These are phyloP conservation scores for Mesembrinibis cayennensis DNA, from an alignment of 2,113 vertebrate genomes.

Conservation along the genomic window DNA sequence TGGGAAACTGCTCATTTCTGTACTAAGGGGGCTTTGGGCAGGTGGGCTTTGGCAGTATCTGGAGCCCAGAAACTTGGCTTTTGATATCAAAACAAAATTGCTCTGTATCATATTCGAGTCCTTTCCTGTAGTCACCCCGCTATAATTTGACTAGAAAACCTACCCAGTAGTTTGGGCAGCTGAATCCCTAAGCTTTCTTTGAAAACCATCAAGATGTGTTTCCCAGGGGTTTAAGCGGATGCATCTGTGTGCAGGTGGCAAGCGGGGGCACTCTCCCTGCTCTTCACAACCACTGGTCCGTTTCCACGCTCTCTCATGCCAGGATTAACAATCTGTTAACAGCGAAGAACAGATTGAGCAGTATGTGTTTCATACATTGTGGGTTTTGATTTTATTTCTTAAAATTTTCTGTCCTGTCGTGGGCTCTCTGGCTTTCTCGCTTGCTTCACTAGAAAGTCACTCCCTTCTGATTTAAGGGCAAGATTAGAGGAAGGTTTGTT, in stretches of 20 bases:
- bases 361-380: not conserved
- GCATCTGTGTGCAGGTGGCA: fast-evolving
- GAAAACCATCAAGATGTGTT: not conserved
- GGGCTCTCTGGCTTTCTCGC: not conserved
- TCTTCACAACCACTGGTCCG: not conserved
- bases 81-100: not conserved
- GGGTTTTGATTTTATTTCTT: not conserved
- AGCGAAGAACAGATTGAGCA: not conserved
- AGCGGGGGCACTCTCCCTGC: not conserved
- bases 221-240: not conserved
- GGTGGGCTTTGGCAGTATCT: not conserved
- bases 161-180: not conserved
- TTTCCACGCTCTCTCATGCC: not conserved
- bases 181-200: not conserved
- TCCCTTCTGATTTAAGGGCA: conserved; percentile 16
- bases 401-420: not conserved
- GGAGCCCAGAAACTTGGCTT: not conserved
- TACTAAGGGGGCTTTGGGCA: not conserved
- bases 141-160: not conserved
- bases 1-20: not conserved
- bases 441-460: not conserved
- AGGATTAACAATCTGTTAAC: not conserved
- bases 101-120: not conserved
- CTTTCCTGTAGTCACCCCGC: not conserved
- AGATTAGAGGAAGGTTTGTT: not conserved